Conservation (phyloP, 2,888 invertebrate genomes). For the Rosalia funebris region DNA sequence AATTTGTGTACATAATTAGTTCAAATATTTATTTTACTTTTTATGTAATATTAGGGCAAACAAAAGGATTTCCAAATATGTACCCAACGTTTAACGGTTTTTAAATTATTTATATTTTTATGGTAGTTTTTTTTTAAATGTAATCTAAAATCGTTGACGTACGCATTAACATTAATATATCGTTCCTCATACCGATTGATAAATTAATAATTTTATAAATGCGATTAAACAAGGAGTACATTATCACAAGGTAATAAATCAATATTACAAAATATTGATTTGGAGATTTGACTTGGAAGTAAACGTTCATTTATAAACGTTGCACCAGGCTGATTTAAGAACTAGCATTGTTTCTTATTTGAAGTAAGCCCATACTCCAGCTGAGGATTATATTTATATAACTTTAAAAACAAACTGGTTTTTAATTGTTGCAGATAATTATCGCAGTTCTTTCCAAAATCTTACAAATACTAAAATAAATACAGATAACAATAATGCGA, state of each 20-base stretch:
- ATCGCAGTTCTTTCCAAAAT: no score
- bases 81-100: constrained; percentile 39
- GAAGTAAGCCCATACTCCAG: no score
- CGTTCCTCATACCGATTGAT: constrained; percentile 5
- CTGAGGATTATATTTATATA: no score
- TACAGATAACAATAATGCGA: no score
- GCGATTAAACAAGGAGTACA: not conserved
- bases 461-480: no score
- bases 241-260: constrained; percentile 3
- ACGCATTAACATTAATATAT: constrained; percentile 11
- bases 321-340: not conserved
- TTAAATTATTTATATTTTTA: constrained; percentile 40
- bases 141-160: constrained; percentile 19
- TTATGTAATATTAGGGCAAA: constrained; percentile 41
- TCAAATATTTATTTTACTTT: constrained; percentile 41
- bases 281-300: not conserved
- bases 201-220: constrained; percentile 3
- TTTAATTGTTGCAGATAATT: no score
- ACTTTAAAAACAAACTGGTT: no score
- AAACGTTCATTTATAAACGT: not conserved
- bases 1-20: constrained; percentile 38
- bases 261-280: constrained; percentile 4
- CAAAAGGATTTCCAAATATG: constrained; percentile 39
- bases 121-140: constrained; percentile 27
- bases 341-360: no score